Percentiles rank a stretch among this genome's conserved stretches.
phyloP scores from a whole-genome alignment of 2,888 invertebrate genomes.

The Muschampia plurimacula region DNA sequence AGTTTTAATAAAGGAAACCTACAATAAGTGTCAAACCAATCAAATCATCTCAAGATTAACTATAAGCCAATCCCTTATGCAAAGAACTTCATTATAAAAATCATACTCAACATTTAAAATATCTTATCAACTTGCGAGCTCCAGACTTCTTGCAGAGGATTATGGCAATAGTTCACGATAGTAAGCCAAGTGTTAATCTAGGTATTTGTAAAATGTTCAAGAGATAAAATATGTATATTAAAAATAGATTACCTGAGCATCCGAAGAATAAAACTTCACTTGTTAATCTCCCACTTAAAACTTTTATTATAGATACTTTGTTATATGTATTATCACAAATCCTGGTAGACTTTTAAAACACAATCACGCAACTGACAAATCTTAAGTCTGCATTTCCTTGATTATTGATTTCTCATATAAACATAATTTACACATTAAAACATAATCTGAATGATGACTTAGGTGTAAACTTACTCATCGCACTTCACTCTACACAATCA shows the following conservation, averaged over 20 bases:
- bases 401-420: slow-evolving; percentile 83
- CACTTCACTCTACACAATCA: slow-evolving; percentile 81
- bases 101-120: not conserved
- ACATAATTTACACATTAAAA: slow-evolving; percentile 86
- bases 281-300: slow-evolving; percentile 85
- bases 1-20: too few relatives aligned
- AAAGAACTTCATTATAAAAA: too few relatives aligned
- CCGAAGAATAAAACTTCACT: slow-evolving; percentile 83
- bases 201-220: not conserved
- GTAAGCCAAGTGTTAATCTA: too few relatives aligned
- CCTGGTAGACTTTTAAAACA: slow-evolving; percentile 90
- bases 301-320: slow-evolving; percentile 87
- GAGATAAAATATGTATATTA: slow-evolving; percentile 31
- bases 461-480: slow-evolving; percentile 77
- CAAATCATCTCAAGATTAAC: too few relatives aligned
- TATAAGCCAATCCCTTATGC: too few relatives aligned
- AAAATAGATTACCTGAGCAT: slow-evolving; percentile 68
- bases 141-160: not conserved
- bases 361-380: slow-evolving; percentile 88
- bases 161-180: too few relatives aligned
- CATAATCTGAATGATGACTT: slow-evolving; percentile 82
- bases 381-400: slow-evolving; percentile 78
- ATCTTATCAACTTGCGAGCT: not conserved
- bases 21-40: too few relatives aligned
- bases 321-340: slow-evolving; percentile 91